A percentile compares a stretch with the other conserved stretches of the same genome.
Evolutionary conservation across 2,797 vertebrate species (phyloP).

Genomic region (Crenuchus spilurus): DNA sequence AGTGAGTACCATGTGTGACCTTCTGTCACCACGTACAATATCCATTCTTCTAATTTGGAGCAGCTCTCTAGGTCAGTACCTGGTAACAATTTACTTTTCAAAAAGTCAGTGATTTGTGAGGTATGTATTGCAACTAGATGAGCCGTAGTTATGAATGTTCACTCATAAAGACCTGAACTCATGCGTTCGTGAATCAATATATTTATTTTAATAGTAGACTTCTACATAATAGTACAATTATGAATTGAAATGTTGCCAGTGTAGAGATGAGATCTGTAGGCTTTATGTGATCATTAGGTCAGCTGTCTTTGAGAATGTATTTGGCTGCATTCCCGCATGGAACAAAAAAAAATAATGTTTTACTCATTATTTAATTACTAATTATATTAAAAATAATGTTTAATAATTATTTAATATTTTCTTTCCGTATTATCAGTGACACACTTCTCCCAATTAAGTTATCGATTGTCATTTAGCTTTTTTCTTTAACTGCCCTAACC

Average conservation of each 20-base stretch:
- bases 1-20: constrained; percentile 49
- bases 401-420: too few species aligned
- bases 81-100: constrained; percentile 37
- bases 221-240: not conserved
- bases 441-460: too few species aligned
- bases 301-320: not conserved
- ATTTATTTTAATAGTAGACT: not conserved
- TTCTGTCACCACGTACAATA: constrained; percentile 31
- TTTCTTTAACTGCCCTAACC: not conserved
- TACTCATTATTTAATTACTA: too few species aligned
- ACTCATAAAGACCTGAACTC: not conserved
- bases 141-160: not conserved
- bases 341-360: not conserved
- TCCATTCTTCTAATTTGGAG: constrained; percentile 40
- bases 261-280: not conserved
- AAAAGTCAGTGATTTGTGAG: constrained; percentile 29
- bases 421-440: too few species aligned
- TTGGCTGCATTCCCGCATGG: not conserved
- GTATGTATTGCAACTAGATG: constrained; percentile 13
- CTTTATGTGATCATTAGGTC: not conserved
- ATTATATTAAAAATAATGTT: too few species aligned
- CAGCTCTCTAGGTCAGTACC: constrained; percentile 42
- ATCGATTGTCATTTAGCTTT: too few species aligned
- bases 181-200: constrained; percentile 4
- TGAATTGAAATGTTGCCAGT: not conserved